Conservation (phyloP, 2,113 vertebrate species). For the Lagenorhynchus albirostris region DNA sequence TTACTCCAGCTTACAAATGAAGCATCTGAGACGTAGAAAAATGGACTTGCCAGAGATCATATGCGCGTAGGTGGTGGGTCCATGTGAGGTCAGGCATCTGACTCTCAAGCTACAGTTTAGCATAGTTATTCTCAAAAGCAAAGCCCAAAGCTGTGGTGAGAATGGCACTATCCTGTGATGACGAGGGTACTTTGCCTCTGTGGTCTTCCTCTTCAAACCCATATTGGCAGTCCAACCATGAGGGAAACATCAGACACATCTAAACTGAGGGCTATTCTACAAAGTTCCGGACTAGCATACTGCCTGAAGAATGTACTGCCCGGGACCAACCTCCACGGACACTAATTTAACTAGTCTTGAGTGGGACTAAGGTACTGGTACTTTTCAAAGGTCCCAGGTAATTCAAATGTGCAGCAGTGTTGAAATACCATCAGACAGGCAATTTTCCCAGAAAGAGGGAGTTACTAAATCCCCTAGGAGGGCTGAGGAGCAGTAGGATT, state of each 20-base stretch:
- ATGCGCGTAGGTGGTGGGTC: rapidly evolving
- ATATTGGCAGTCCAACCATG: neutral
- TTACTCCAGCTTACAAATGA: neutral
- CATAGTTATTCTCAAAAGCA: neutral
- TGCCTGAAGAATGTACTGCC: too few relatives aligned
- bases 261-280: neutral
- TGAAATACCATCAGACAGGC: neutral
- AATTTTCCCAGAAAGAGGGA: neutral
- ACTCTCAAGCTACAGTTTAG: neutral
- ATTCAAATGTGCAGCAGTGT: neutral
- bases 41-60: neutral
- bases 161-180: neutral
- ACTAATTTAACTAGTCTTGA: neutral
- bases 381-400: neutral
- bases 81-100: neutral
- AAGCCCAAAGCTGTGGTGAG: neutral
- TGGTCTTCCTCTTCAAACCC: neutral
- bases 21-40: neutral
- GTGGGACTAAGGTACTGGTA: neutral
- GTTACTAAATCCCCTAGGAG: neutral
- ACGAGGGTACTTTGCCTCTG: neutral
- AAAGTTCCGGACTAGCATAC: neutral
- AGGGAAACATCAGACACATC: neutral
- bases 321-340: neutral
- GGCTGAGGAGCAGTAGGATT: neutral